These are phyloP conservation scores for Choloepus hoffmanni DNA, from an alignment of 2,113 vertebrate genomes.

Conservation along the genomic window DNA sequence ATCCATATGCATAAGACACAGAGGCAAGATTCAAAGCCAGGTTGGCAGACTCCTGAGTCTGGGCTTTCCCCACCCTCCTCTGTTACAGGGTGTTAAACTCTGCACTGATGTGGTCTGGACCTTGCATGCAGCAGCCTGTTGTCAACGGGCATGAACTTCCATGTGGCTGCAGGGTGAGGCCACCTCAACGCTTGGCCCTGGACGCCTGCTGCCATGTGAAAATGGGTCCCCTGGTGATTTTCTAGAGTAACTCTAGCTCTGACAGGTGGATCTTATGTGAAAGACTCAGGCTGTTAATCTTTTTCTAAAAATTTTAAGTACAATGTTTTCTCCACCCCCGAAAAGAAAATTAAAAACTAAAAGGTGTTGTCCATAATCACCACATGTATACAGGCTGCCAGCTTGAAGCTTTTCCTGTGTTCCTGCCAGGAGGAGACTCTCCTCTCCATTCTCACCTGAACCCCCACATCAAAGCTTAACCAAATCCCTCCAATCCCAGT, in stretches of 20 bases:
- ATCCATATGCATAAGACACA: not conserved
- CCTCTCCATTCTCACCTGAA: not conserved
- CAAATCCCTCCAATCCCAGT: too few species aligned
- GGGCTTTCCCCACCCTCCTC: not conserved
- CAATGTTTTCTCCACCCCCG: not conserved
- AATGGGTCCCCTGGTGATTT: not conserved
- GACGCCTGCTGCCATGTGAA: not conserved
- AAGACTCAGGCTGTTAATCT: not conserved
- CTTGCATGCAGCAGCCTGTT: rapidly evolving
- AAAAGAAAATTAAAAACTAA: not conserved
- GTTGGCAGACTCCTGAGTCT: too few species aligned
- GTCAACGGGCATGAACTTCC: rapidly evolving
- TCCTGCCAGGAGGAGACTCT: not conserved
- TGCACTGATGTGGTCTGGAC: too few species aligned
- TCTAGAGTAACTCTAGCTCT: not conserved
- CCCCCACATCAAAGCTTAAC: not conserved
- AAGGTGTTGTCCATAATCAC: not conserved
- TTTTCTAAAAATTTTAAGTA: not conserved
- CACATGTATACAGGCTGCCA: not conserved
- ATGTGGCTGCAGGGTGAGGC: not conserved
- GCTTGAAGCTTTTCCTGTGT: not conserved
- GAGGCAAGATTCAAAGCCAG: too few species aligned
- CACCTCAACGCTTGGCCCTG: not conserved
- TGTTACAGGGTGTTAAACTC: not conserved
- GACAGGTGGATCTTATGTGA: not conserved